A percentile compares a stretch with the other conserved stretches of the same genome.
These are phyloP conservation scores for Isotomurus palustris DNA, from an alignment of 2,888 invertebrate species.

Conservation along the genomic window DNA sequence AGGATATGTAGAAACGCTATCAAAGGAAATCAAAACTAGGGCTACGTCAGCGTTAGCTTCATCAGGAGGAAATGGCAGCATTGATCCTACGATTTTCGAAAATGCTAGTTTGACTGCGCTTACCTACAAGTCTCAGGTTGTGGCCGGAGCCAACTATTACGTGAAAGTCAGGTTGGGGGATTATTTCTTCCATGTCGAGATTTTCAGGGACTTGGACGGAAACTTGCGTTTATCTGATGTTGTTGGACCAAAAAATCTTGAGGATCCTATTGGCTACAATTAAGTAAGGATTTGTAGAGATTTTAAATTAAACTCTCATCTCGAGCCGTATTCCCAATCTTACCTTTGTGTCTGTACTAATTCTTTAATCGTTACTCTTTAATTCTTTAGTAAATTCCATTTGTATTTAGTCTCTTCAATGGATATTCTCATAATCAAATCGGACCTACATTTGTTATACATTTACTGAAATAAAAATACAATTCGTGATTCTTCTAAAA, in stretches of 20 bases:
- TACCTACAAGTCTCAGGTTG: constrained; percentile 49
- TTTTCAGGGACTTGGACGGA: constrained; percentile 48
- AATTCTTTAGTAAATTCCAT: too few species aligned
- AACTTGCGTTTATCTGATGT: constrained; percentile 42
- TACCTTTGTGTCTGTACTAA: too few species aligned
- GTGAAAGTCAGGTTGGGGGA: constrained; percentile 48
- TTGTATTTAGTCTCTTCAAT: too few species aligned
- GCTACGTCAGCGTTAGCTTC: constrained; percentile 5
- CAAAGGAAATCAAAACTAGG: constrained; percentile 13
- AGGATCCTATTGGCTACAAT: constrained; percentile 47
- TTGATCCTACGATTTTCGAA: constrained; percentile 10
- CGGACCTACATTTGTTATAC: too few species aligned
- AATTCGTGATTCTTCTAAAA: too few species aligned
- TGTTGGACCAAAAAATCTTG: constrained; percentile 46
- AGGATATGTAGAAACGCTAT: constrained; percentile 7
- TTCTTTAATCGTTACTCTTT: too few species aligned
- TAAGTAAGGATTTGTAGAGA: too few species aligned
- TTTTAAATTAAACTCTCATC: too few species aligned
- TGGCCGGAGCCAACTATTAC: constrained; percentile 51
- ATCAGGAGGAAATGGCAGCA: neutral
- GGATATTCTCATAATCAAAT: too few species aligned
- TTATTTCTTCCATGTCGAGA: constrained; percentile 49
- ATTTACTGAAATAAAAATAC: too few species aligned
- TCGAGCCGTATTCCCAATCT: too few species aligned
- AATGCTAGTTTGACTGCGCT: constrained; percentile 9